Evolutionary conservation across 2,888 invertebrate genomes (phyloP).

Genomic region (Pachymerium ferrugineum): DNA sequence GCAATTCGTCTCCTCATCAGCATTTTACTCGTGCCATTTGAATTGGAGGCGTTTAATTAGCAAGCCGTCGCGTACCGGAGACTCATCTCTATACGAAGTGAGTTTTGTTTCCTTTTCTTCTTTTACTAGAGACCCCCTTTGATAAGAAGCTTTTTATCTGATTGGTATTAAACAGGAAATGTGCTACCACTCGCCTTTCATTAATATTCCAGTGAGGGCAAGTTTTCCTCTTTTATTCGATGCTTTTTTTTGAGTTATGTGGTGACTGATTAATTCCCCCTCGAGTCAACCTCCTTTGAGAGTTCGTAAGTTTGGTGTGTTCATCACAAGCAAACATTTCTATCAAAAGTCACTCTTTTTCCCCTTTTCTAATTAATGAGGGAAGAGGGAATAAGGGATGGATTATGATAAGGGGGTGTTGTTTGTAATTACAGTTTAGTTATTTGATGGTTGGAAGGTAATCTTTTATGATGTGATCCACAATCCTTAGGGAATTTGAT

Average conservation of each 20-base stretch:
- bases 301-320: neutral
- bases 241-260: neutral
- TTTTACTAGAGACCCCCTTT: neutral
- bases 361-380: neutral
- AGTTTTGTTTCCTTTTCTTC: neutral
- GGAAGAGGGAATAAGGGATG: neutral
- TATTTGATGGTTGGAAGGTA: neutral
- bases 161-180: neutral
- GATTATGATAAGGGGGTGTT: neutral
- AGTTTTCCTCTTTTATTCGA: too few relatives aligned
- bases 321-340: neutral
- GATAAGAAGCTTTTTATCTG: neutral
- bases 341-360: neutral
- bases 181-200: neutral
- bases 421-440: constrained; percentile 7
- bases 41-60: constrained; percentile 13
- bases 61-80: neutral
- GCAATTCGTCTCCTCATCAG: constrained; percentile 13
- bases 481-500: neutral
- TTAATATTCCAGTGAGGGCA: neutral
- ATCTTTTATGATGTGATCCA: neutral
- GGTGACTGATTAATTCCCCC: neutral
- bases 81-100: too few relatives aligned
- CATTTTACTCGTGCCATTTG: neutral
- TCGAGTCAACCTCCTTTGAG: neutral